Conservation (phyloP, 2,888 invertebrate genomes). For the Chalcosyrphus nemorum region DNA sequence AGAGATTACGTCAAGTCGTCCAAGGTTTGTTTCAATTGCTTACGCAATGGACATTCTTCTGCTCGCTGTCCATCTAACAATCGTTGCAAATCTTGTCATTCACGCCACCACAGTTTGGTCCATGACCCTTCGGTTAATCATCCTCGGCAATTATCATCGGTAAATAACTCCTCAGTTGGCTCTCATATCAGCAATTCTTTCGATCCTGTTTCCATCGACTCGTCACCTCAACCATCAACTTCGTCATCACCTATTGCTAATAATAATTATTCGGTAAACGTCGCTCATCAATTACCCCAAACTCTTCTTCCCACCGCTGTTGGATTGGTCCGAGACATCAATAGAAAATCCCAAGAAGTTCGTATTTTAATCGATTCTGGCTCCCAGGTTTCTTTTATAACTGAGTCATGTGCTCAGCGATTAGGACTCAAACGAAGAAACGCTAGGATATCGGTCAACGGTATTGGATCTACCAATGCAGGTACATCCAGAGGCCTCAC, state of each 20-base stretch:
- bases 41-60: neutral
- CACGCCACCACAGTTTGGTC: conserved; percentile 28
- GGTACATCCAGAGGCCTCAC: neutral
- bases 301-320: neutral
- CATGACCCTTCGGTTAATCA: neutral
- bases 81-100: neutral
- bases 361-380: neutral
- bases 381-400: neutral
- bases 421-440: neutral
- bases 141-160: too few relatives aligned
- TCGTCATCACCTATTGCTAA: neutral
- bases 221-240: neutral
- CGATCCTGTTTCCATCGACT: too few relatives aligned
- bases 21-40: conserved; percentile 13
- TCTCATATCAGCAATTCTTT: too few relatives aligned
- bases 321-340: neutral
- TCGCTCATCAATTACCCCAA: neutral
- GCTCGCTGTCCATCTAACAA: neutral
- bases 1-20: conserved; percentile 6
- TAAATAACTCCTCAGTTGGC: too few relatives aligned
- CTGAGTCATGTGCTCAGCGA: neutral
- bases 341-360: neutral
- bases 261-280: neutral
- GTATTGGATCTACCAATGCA: conserved; percentile 8
- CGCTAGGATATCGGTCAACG: neutral